Evolutionary conservation across 2,888 invertebrate genomes (phyloP), one percentile per base, ranked within the genome.

Genomic region (Lycia hirtaria): DNA sequence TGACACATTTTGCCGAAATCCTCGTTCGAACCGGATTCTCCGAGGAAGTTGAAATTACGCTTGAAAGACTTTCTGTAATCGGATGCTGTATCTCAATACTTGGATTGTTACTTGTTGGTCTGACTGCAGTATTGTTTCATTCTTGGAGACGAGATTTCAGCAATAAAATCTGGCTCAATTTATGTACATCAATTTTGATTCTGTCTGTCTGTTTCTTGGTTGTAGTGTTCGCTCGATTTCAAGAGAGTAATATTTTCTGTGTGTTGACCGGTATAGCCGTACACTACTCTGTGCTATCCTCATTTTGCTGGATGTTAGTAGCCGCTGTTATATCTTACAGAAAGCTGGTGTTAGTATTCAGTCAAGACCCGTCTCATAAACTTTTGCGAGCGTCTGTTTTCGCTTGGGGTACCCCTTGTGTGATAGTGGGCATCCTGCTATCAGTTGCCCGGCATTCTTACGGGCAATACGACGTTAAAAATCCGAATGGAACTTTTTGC

Each of bases 251-350:
- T 37, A 71, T 89, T 0, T 62, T 81, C 3, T 96, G 96, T 71
- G 88, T 93, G 75, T 68, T 93, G 5, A 79, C 94, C 0, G 95
- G 95, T 1, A 92, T 94, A 5, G 68, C 92, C 4, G 72, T 95
- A 10, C 95, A 95, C 72, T 95, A 95, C 73, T 93, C 94, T 9
- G 92, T 95, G 19, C 73, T 95, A 15, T 92, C 94, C 0, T 94
- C 95, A 5, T 95, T 95, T 76, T 93, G 93, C 64, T 96, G 95
- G 96, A 95, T 95, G 95, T 77, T 95, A 35, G 93, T 95, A 7
- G 95, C 95, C 48, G 95, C 95, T 1, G 87, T 94, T 0, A 75
- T 95, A 22, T 95, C 95, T 48, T 95, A 95, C 73, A 86, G 94
- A 38, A 87, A 94, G 47, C 92, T 95, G 62, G 95, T 96, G 14